Base-by-base conservation (phyloP, 30 jellyfish, hydroid and myxozoan genomes). In the Rhopilema esculentum region DNA sequence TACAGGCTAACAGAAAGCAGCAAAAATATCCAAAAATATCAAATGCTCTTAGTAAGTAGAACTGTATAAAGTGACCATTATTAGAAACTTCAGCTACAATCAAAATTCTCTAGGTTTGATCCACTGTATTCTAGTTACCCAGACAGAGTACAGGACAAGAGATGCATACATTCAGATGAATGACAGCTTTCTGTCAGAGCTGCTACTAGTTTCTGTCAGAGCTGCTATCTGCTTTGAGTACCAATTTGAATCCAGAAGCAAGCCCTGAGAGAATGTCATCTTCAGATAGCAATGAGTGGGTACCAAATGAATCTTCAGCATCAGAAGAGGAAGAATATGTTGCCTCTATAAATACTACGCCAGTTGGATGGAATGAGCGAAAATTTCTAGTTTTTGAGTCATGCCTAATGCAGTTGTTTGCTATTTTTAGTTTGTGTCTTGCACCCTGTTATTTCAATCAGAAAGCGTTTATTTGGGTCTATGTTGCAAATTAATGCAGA, bases 311-410 rank as follows among this genome's bases (percentile, higher is more conserved):
- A 33, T 73, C 49, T 19, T 73, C 69, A 17, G 69, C 31, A 33
- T 73, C 84, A 21, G 84, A 73, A 29, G 48, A 64, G n/a, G 84
- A 33, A 4, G 84, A 73, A 66, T 16, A 31, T 40, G 84, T 23
- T 8, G 69, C 6, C 12, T 40, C 49, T 16, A 67, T 0, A 1
- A 40, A 20, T 48, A 74, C 49, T 22, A 26, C 84, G 51, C 26
- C 25, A 15, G 51, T 57, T 1, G 73, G 57, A 0, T 75, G 86
- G 74, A 48, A 75, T 75, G 88, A 78, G 32, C 63, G 67, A 63
- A 78, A 78, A 21, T 78, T 78, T 64, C 18, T 78, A 17, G 65
- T 78, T 18, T 53, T 53, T 57, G 88, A 78, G 30, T 53, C 77
- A 16, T 78, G 88, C 40, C 78, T 78, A 0, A 26, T 78, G 78